Evolutionary conservation across 1,140 invertebrate species (phyloP), one percentile per base, ranked within the genome.

Genomic region (Pissodes strobi): DNA sequence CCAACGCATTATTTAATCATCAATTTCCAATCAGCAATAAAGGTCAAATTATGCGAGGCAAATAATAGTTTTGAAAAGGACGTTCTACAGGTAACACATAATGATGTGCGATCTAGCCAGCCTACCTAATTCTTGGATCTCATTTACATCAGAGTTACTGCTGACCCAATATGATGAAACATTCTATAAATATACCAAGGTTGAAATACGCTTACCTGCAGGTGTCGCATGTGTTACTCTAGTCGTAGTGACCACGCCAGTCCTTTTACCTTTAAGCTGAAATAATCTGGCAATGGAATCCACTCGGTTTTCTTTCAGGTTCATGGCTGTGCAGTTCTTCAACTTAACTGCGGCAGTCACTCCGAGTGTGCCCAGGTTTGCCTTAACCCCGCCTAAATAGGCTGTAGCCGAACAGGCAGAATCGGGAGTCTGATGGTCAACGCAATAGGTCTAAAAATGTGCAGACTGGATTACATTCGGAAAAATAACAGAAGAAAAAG

Each of bases 301-400:
- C 0, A 89, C 83, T 72, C 86, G 82, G 15, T 66, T 61, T 37
- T 59, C 46, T 45, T 46, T 49, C 10, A 37, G 17, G n/a, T 61
- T 52, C 55, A 53, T 60, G 9, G 56, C 55, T 2, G 51, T 53
- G 43, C 45, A 67, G 37, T 64, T 61, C n/a, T 61, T 25, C 39
- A 45, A 37, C 19, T 59, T 41, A 34, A 88, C 85, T n/a, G 83
- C 81, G 0, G 84, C 87, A 64, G 88, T 87, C 0, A 94, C 82
- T 0, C 92, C 92, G 1, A 94, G 80, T 0, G 88, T 90, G n/a
- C 85, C 89, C 41, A 84, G 85, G 72, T 93, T 93, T 1, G 86
- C 86, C 78, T 96, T 96, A 0, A 94, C 87, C 2, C 94, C 94
- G 6, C 84, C 83, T n/a, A 95, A 80, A 69, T 91, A 92, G 0